Evolutionary conservation across 2,888 invertebrate genomes (phyloP), one percentile per base, ranked within the genome.

Genomic region (Syritta pipiens): DNA sequence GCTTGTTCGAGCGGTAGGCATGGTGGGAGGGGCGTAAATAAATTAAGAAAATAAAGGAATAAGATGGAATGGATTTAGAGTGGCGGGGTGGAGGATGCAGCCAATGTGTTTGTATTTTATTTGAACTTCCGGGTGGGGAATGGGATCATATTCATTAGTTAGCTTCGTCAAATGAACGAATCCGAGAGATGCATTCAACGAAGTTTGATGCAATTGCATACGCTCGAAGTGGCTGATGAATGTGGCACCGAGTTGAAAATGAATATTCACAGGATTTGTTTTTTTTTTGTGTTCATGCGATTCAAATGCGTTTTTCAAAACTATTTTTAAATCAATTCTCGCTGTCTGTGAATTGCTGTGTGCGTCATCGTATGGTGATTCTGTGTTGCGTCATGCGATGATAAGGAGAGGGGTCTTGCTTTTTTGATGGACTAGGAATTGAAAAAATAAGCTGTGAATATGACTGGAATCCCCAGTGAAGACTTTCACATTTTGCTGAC

Each of bases 41-140:
- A 81, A 81, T 81, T 77, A 77, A 77, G 59, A 63, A 71, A 71
- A 63, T 62, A 81, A 71, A 67, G 17, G 28, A 35, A 35, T 6
- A 28, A 60, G 53, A 37, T 37, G 20, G 55, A 48, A 46, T 55
- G 55, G 48, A 40, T 55, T 30, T 19, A 30, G 14, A n/a, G 17
- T 22, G 14, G 28, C 6, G 35, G 60, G 24, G 5, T 48, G 62
- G 26, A 28, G 59, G 42, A 53, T 60, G 75, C 60, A 63, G 71
- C 72, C 37, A 49, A 49, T 68, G 49, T 62, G 35, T 1, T 35
- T 68, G 40, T 9, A 32, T 35, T 60, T 44, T 40, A 69, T 57
- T 37, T 67, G 20, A 35, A 40, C 42, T 62, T 40, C 20, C 37
- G 20, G 40, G 10, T 35, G 44, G 28, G 35, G 40, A 24, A 17